Base-by-base conservation (phyloP, 2,888 invertebrate species). In the Tryphoninae sp. region DNA sequence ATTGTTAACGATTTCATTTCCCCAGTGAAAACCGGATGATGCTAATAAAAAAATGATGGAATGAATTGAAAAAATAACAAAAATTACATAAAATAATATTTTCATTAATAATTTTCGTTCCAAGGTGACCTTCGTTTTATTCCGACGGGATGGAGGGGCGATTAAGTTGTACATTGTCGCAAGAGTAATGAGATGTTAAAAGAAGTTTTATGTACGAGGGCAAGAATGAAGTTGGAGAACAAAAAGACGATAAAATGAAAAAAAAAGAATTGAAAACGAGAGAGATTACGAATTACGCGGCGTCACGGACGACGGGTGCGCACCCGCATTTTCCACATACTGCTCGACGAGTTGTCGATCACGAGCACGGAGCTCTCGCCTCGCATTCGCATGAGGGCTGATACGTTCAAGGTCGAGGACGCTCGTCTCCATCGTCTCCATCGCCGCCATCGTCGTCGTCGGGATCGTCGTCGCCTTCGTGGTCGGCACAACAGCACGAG, bases 311-410 rank as follows among this genome's bases (percentile, higher is more conserved):
- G 86, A 88, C 89, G 87, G 88, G 88, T 89, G 88, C 88, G 88
- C 88, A 89, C 90, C 90, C 90, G 90, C 90, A 90, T 90, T 90
- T 89, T 88, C 87, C 87, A 85, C 86, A 85, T 87, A 84, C 86
- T 82, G 81, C 82, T 85, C 80, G 78, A 80, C 79, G 78, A 53
- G 33, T 58, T 26, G 42, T 58, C 23, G 75, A 58, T 19, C 71
- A 62, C 65, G 72, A 67, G 49, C 77, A 42, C 65, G 19, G 19
- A 51, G 51, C 51, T 16, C 67, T 65, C 53, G 65, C 33, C 33
- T 33, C 33, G 33, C 33, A 33, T 6, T 75, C 72, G 58, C 79
- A 84, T 84, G 84, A 81, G 84, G 84, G 84, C 84, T 84, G 84
- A 82, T 83, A 80, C 68, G 67, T 82, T 83, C 84, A 84, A 84